A percentile compares a stretch with the other conserved stretches of the same genome.
Conservation (phyloP, 1,140 invertebrate genomes). For the Asobara japonica region DNA sequence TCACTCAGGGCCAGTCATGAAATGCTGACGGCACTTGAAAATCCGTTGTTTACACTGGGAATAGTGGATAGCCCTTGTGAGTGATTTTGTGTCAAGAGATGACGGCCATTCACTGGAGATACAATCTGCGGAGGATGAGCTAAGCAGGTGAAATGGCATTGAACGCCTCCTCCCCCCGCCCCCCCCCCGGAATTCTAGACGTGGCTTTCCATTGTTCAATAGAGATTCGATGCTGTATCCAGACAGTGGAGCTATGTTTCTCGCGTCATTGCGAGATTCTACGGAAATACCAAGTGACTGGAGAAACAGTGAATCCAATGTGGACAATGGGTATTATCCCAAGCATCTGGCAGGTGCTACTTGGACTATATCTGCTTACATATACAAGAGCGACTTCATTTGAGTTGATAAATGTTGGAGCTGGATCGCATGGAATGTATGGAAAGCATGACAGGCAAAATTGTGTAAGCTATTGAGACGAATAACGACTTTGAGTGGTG, state of each 20-base stretch:
- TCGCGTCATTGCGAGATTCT: constrained; percentile 25
- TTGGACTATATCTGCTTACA: background rate
- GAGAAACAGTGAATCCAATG: background rate
- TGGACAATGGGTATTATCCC: constrained; percentile 24
- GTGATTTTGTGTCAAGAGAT: background rate
- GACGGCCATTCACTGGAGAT: background rate
- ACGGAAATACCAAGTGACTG: constrained; percentile 4
- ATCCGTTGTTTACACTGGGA: background rate
- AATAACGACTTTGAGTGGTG: no score
- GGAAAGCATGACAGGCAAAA: no score
- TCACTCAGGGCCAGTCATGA: no score
- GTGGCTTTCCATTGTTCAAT: constrained; percentile 16
- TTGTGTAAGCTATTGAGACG: no score
- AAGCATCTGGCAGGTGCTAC: background rate
- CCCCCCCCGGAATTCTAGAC: background rate
- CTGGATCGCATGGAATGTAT: no score
- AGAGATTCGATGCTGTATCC: constrained; percentile 19
- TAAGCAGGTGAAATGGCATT: background rate
- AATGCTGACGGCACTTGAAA: no score
- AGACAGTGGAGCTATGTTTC: constrained; percentile 1
- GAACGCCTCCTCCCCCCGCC: background rate
- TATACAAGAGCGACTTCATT: no score
- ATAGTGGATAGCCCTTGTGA: background rate
- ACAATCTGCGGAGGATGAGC: background rate
- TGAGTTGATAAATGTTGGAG: no score